phyloP scores from a whole-genome alignment of 2,113 vertebrate species.

The Shinisaurus crocodilurus region DNA sequence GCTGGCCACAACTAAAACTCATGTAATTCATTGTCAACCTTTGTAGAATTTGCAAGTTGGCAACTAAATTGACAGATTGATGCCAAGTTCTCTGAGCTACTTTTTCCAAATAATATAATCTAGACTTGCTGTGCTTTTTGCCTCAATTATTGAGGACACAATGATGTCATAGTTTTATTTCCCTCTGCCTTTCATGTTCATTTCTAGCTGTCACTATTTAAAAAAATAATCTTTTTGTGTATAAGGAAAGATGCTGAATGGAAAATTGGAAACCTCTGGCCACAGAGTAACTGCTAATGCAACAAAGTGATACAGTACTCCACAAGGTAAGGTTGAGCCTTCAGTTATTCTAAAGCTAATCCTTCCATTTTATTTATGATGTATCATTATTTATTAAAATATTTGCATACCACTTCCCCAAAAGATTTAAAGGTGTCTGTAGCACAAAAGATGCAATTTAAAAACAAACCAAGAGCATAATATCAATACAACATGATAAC shows the following conservation, averaged over 20 bases:
- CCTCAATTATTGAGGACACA: not conserved
- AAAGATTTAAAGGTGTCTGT: not conserved
- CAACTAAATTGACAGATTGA: conserved; percentile 31
- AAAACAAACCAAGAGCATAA: not conserved
- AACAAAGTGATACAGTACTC: not conserved
- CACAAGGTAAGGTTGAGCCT: not conserved
- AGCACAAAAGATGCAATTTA: not conserved
- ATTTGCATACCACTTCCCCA: not conserved
- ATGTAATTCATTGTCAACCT: conserved; percentile 68
- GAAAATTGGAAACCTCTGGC: conserved; percentile 22
- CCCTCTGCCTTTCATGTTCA: not conserved
- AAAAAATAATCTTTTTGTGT: not conserved
- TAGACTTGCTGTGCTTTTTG: conserved; percentile 23
- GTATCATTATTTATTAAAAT: not conserved
- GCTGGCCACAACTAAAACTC: conserved; percentile 60
- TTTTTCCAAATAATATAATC: conserved; percentile 57
- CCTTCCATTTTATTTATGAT: not conserved
- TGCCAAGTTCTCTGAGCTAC: conserved; percentile 47
- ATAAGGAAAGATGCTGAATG: not conserved
- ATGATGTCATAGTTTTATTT: not conserved
- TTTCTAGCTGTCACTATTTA: not conserved
- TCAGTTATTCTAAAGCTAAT: not conserved
- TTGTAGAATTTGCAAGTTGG: conserved; percentile 61
- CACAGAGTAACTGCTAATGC: not conserved
- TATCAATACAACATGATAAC: not conserved